These are phyloP conservation scores for Delia radicum DNA, from an alignment of 1,140 invertebrate genomes.

Conservation along the genomic window DNA sequence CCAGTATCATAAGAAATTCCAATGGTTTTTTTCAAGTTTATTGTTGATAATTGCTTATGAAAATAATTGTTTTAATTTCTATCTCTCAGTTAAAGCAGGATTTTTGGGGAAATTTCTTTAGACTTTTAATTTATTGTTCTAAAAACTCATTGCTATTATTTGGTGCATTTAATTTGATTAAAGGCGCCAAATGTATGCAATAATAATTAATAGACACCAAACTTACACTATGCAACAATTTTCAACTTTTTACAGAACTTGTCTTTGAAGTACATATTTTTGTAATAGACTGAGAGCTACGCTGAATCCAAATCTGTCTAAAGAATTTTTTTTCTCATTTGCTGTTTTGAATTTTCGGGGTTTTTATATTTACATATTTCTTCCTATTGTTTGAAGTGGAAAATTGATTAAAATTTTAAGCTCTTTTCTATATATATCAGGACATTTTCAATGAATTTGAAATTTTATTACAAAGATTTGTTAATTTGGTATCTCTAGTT, in stretches of 20 bases:
- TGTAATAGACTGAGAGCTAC: not conserved
- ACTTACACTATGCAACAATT: too few relatives aligned
- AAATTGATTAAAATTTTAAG: too few relatives aligned
- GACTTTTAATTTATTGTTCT: not conserved
- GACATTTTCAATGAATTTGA: too few relatives aligned
- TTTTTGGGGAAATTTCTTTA: not conserved
- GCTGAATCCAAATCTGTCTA: not conserved
- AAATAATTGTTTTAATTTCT: not conserved
- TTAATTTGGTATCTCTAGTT: too few relatives aligned
- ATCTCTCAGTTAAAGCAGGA: not conserved
- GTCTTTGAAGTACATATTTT: too few relatives aligned
- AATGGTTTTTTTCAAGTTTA: not conserved
- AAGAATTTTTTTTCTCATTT: not conserved
- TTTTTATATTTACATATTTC: too few relatives aligned
- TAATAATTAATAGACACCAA: too few relatives aligned
- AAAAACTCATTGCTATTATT: not conserved
- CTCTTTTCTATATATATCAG: too few relatives aligned
- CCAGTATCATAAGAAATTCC: not conserved
- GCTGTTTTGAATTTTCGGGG: too few relatives aligned
- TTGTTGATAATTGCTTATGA: not conserved
- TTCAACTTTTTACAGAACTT: too few relatives aligned
- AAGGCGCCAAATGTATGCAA: not conserved
- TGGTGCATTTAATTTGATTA: not conserved
- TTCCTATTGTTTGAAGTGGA: too few relatives aligned
- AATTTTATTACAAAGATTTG: too few relatives aligned